phyloP scores from a whole-genome alignment of 2,797 vertebrate genomes.

The Phrynocephalus vlangalii region DNA sequence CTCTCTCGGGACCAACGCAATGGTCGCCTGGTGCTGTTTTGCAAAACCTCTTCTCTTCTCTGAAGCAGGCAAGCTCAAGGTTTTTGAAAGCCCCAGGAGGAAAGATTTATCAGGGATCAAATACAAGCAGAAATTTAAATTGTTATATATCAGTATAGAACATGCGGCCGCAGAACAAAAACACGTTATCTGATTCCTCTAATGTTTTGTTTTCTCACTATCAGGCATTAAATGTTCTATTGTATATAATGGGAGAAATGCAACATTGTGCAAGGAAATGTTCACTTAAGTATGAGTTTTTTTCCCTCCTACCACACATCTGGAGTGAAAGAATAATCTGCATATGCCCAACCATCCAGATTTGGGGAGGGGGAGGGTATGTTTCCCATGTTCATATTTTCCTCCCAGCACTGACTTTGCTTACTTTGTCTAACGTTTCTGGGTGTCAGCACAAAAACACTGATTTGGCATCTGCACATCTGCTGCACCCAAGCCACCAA shows the following conservation, averaged over 20 bases:
- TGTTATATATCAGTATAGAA: background rate
- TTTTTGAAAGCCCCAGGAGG: conserved; percentile 8
- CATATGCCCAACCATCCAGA: too few relatives aligned
- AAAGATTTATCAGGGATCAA: background rate
- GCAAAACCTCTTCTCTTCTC: background rate
- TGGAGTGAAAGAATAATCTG: too few relatives aligned
- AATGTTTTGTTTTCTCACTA: background rate
- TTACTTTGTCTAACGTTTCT: too few relatives aligned
- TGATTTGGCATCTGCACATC: too few relatives aligned
- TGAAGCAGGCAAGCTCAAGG: background rate
- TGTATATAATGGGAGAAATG: background rate
- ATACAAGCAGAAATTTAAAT: background rate
- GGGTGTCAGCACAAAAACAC: too few relatives aligned
- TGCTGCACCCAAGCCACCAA: too few relatives aligned
- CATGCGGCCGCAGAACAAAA: background rate
- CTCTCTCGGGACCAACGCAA: background rate
- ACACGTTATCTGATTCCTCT: background rate
- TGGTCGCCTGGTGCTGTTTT: background rate
- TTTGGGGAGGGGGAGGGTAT: too few relatives aligned
- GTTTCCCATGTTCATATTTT: too few relatives aligned
- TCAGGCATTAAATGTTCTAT: background rate
- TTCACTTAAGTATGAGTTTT: background rate
- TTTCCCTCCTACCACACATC: background rate
- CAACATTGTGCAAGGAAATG: background rate
- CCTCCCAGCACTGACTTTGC: too few relatives aligned